Evolutionary conservation across 2,113 vertebrate species (phyloP).

Genomic region (Patagioenas fasciata): DNA sequence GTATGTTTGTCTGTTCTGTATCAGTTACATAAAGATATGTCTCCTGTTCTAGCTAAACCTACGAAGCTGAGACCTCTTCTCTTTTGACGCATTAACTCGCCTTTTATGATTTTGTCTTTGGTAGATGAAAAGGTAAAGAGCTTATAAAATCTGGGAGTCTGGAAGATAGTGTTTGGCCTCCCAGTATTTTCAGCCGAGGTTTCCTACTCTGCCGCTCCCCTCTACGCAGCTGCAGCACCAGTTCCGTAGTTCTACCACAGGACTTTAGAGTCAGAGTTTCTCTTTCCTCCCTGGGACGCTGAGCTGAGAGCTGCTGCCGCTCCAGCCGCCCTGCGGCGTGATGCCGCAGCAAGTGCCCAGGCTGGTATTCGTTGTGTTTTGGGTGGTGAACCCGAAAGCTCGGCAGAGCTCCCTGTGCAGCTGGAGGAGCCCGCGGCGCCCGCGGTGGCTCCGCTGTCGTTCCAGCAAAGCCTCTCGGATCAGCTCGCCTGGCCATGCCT

Average conservation of each 20-base stretch:
- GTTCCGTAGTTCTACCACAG: rapidly evolving
- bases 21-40: background rate
- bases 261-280: background rate
- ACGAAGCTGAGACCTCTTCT: background rate
- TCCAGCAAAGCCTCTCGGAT: background rate
- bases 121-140: background rate
- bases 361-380: background rate
- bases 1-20: background rate
- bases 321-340: background rate
- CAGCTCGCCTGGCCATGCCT: background rate
- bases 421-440: background rate
- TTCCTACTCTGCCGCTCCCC: background rate
- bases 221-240: background rate
- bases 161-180: background rate
- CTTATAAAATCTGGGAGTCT: background rate
- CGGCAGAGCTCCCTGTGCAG: background rate
- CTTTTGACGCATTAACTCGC: background rate
- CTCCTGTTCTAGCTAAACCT: background rate
- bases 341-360: background rate
- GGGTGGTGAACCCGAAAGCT: background rate
- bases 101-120: background rate
- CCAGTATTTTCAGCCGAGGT: background rate
- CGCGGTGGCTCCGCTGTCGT: background rate
- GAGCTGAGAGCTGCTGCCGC: background rate
- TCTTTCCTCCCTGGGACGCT: background rate